Percentiles rank a stretch among this genome's conserved stretches.
Evolutionary conservation across 2,113 vertebrate species (phyloP).

Genomic region (Hiodon alosoides): DNA sequence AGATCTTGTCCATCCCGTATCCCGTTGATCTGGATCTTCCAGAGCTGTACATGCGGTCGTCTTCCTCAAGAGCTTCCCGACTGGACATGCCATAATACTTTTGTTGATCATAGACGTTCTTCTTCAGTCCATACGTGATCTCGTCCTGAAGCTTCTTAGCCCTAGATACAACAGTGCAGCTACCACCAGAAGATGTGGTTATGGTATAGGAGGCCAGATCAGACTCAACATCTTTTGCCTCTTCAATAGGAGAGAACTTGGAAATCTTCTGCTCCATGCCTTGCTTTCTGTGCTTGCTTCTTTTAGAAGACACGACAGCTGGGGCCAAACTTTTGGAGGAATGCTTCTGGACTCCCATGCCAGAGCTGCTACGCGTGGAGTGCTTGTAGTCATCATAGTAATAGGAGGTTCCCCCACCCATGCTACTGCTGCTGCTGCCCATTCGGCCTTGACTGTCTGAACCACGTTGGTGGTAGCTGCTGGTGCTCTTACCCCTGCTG

Average conservation of each 20-base stretch:
- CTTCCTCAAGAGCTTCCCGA: constrained; percentile 80
- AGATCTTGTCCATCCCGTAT: constrained; percentile 83
- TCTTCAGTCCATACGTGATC: constrained; percentile 82
- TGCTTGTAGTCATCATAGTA: constrained; percentile 82
- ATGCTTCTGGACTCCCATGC: constrained; percentile 71
- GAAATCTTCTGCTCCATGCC: constrained; percentile 97
- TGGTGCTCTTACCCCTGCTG: constrained; percentile 66
- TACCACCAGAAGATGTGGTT: constrained; percentile 69
- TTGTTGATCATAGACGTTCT: constrained; percentile 89
- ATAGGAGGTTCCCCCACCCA: constrained; percentile 62
- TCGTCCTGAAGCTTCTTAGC: constrained; percentile 86
- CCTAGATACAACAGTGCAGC: constrained; percentile 78
- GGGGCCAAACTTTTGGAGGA: constrained; percentile 87
- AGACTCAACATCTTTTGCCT: constrained; percentile 93
- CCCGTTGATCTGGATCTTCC: constrained; percentile 79
- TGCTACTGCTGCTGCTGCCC: constrained; percentile 53
- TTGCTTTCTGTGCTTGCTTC: constrained; percentile 96
- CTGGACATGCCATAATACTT: constrained; percentile 80
- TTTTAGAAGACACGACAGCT: constrained; percentile 84
- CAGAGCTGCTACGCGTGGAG: constrained; percentile 62
- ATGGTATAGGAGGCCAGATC: constrained; percentile 84
- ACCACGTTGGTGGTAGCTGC: constrained; percentile 63
- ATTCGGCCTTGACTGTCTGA: constrained; percentile 76
- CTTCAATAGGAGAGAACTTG: constrained; percentile 97
- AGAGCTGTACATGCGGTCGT: constrained; percentile 76